Evolutionary conservation across 2,113 vertebrate species (phyloP).

Genomic region (Centropus bengalensis): DNA sequence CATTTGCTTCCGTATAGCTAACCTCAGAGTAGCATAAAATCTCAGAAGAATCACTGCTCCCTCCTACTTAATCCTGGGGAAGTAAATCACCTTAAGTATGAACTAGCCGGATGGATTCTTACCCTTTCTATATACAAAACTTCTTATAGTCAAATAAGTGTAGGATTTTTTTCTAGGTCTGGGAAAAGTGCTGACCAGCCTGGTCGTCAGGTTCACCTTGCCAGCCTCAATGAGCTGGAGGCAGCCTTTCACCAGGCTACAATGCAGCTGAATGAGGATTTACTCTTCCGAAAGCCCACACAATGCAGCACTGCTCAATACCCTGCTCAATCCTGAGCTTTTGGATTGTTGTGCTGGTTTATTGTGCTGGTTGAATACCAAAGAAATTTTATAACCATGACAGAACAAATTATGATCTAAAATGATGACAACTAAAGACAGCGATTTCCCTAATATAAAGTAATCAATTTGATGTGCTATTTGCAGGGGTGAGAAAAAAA

Average conservation of each 20-base stretch:
- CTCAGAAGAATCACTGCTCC: not conserved
- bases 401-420: not conserved
- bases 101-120: not conserved
- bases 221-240: not conserved
- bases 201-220: not conserved
- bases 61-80: not conserved
- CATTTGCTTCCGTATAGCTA: not conserved
- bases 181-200: not conserved
- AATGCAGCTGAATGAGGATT: not conserved
- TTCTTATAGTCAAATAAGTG: not conserved
- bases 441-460: not conserved
- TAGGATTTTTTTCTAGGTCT: not conserved
- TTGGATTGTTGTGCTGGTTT: not conserved
- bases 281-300: not conserved
- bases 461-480: conserved; percentile 34
- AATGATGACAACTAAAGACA: not conserved
- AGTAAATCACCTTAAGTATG: not conserved
- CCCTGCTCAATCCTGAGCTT: accelerated
- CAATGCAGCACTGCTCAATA: not conserved
- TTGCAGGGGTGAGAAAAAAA: conserved; percentile 21
- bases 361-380: not conserved
- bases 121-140: not conserved
- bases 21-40: not conserved
- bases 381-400: not conserved
- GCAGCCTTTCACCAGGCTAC: not conserved